These are phyloP conservation scores for Andrena bicolor DNA, from an alignment of 2,888 invertebrate genomes.

Conservation along the genomic window DNA sequence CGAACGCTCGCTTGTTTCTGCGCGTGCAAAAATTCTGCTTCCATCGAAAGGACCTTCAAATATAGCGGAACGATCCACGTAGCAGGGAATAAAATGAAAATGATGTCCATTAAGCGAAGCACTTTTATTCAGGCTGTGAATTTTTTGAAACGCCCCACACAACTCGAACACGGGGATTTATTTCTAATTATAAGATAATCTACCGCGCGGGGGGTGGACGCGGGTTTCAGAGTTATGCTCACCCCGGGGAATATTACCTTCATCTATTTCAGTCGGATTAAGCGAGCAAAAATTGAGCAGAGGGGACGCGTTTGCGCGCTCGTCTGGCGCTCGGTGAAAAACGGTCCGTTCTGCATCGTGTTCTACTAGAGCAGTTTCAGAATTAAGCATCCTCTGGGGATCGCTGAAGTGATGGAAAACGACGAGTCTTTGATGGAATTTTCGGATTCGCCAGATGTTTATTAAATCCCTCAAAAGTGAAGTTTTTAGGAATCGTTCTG, in stretches of 20 bases:
- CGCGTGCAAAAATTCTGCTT: no score
- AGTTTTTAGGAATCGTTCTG: no score
- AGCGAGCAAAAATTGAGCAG: not conserved
- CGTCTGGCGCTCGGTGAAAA: not conserved
- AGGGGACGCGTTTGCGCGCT: constrained; percentile 3
- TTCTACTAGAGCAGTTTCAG: not conserved
- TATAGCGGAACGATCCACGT: not conserved
- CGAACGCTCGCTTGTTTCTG: no score
- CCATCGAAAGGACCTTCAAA: no score
- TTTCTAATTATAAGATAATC: constrained; percentile 20
- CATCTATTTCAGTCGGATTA: constrained; percentile 1
- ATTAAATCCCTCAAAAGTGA: no score
- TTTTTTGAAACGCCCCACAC: not conserved
- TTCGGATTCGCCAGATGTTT: not conserved
- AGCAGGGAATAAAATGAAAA: not conserved
- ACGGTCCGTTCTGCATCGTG: not conserved
- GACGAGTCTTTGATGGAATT: not conserved
- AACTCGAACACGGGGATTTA: constrained; percentile 6
- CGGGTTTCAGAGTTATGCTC: constrained; percentile 6
- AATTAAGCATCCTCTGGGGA: not conserved
- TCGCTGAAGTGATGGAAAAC: not conserved
- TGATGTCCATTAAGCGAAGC: not conserved
- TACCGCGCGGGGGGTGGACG: not conserved
- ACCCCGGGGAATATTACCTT: not conserved
- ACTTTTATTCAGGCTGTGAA: not conserved